A percentile compares a stretch with the other conserved stretches of the same genome.
phyloP scores from a whole-genome alignment of 2,797 vertebrate species.

The Phylloscopus collybita region DNA sequence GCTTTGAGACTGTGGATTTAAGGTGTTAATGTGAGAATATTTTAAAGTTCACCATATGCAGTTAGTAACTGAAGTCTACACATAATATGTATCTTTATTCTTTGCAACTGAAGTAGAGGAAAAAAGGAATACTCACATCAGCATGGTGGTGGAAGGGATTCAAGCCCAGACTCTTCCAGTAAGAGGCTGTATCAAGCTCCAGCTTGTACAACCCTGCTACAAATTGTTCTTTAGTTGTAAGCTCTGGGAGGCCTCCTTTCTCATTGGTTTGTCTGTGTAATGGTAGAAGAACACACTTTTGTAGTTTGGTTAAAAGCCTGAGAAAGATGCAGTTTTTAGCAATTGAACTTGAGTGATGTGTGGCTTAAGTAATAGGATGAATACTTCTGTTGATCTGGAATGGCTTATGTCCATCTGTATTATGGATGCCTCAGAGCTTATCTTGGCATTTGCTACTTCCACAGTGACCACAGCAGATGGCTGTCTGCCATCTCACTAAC shows the following conservation, averaged over 20 bases:
- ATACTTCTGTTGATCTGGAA: slow-evolving; percentile 13
- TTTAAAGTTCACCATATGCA: neutral
- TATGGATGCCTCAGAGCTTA: neutral
- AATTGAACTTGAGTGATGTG: neutral
- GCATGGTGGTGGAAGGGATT: slow-evolving; percentile 83
- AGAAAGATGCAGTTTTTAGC: neutral
- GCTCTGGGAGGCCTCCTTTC: slow-evolving; percentile 78
- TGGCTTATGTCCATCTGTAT: neutral
- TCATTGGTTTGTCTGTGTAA: slow-evolving; percentile 77
- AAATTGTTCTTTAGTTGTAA: slow-evolving; percentile 82
- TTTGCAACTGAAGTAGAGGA: neutral
- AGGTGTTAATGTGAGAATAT: neutral
- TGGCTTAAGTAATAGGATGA: neutral
- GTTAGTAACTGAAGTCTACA: neutral
- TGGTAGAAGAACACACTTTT: neutral
- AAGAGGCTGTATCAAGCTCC: slow-evolving; percentile 83
- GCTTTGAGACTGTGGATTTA: neutral
- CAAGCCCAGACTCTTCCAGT: slow-evolving; percentile 82
- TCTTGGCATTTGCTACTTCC: neutral
- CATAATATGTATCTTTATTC: neutral
- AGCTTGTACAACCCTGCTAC: slow-evolving; percentile 82
- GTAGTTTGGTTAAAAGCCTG: neutral
- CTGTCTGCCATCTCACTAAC: neutral
- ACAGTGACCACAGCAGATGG: neutral
- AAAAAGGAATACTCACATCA: slow-evolving; percentile 79